A percentile compares a stretch with the other conserved stretches of the same genome.
These are phyloP conservation scores for Pseudomyrmex cubaensis DNA, from an alignment of 1,140 invertebrate species.

Conservation along the genomic window DNA sequence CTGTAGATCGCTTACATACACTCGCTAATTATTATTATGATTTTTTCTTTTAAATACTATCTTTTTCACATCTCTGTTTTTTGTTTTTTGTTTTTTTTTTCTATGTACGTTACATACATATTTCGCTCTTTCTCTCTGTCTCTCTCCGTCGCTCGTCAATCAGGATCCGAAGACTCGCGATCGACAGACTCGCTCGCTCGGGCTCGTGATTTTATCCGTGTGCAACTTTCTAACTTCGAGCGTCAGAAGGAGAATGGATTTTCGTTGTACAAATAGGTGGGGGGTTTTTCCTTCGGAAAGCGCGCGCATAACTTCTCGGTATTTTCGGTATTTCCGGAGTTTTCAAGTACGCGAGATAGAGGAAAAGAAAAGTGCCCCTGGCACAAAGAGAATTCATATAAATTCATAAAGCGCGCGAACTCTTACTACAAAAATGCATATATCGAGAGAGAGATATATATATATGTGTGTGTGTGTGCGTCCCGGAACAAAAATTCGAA, in stretches of 20 bases:
- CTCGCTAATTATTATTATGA: slow-evolving; percentile 59
- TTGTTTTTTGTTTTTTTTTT: slow-evolving; percentile 8
- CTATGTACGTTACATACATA: neutral
- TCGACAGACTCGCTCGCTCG: slow-evolving; percentile 45
- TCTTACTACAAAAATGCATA: slow-evolving; percentile 34
- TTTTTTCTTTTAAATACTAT: neutral
- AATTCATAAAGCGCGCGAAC: slow-evolving; percentile 46
- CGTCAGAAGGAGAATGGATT: slow-evolving; percentile 53
- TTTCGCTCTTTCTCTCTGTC: slow-evolving; percentile 33
- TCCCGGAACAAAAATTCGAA: slow-evolving; percentile 34
- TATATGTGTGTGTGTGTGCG: neutral
- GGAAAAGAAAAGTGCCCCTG: slow-evolving; percentile 32
- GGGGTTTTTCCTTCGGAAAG: slow-evolving; percentile 26
- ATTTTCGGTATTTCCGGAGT: slow-evolving; percentile 47
- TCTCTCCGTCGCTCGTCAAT: slow-evolving; percentile 49
- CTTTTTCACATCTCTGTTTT: slow-evolving; percentile 1
- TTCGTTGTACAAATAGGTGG: slow-evolving; percentile 52
- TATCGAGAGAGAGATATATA: neutral
- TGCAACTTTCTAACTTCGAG: slow-evolving; percentile 51
- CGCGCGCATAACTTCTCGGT: slow-evolving; percentile 50
- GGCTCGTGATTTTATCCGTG: slow-evolving; percentile 35
- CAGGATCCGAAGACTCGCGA: slow-evolving; percentile 32
- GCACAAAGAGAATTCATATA: slow-evolving; percentile 33
- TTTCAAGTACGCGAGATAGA: slow-evolving; percentile 37
- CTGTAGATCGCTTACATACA: slow-evolving; percentile 80